Evolutionary conservation across 2,113 vertebrate genomes (phyloP), one percentile per base, ranked within the genome.

Genomic region (Rhea pennata): DNA sequence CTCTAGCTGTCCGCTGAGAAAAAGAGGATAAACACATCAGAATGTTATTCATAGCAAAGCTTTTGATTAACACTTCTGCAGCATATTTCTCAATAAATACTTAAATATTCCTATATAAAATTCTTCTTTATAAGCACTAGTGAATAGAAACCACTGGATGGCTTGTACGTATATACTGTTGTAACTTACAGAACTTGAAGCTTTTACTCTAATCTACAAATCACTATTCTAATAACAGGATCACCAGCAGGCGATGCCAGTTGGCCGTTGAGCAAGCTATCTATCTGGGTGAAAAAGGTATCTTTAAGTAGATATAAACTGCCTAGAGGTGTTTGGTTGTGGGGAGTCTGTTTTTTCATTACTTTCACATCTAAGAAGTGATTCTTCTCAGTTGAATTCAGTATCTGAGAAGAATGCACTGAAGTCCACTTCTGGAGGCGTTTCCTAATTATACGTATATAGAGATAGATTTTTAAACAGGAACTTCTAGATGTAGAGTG

Each of bases 171-270:
- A 10, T 58, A 26, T 93, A 17, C 13, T 95, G 26, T 51, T 84
- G 11, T 20, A 21, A 39, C 26, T 42, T 61, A 19, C 67, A 26
- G 65, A 84, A 56, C 31, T 48, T 7, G 13, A 62, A 79, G 5
- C 13, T 83, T 90, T 91, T 83, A 58, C 26, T 87, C 88, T 59
- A 69, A 83, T 66, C 13, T 78, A 20, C 50, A 42, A 70, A 73
- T 79, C 6, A 6, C 40, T 91, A 1, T 74, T 92, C 80, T 54
- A 33, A 50, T 85, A 53, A 73, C 96, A 99, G 99, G 97, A 71
- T 98, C 93, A 98, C 99, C 5, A 98, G 97, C 95, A 98, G 98
- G 61, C 97, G 99, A 39, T 99, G 99, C 91, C 99, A 99, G 44
- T 92, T 98, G 36, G 99, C 99, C 26, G 91, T 99, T 72, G 98